Percentiles rank a stretch among this genome's conserved stretches.
Conservation (phyloP, 2,797 vertebrate species). For the Lepus townsendii region DNA sequence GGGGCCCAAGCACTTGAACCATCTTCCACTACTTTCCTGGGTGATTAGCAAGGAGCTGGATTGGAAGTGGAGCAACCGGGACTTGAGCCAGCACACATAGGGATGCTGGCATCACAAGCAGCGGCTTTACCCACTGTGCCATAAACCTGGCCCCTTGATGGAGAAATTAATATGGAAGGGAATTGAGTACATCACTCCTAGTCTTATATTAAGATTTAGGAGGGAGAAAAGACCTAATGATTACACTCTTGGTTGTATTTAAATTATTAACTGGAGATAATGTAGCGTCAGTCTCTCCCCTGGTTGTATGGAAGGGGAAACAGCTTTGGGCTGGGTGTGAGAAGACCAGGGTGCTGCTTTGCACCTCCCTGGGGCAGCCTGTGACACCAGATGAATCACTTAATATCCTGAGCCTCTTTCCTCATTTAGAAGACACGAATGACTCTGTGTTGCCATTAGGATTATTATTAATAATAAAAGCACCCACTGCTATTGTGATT, state of each 20-base stretch:
- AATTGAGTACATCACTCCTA: neutral
- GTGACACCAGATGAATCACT: neutral
- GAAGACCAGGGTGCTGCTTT: neutral
- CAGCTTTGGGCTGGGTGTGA: neutral
- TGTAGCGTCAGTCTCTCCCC: neutral
- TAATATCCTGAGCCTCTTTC: neutral
- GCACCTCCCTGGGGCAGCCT: neutral
- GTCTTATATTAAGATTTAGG: neutral
- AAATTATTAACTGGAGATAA: neutral
- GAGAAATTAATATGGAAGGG: neutral
- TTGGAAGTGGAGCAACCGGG: too few species aligned
- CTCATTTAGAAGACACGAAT: slow-evolving; percentile 20
- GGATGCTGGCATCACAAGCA: too few species aligned
- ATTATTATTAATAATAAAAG: neutral
- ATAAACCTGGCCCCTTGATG: too few species aligned
- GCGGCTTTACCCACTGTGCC: too few species aligned
- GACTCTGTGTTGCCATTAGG: neutral
- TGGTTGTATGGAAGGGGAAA: neutral
- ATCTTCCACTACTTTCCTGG: too few species aligned
- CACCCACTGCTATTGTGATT: too few species aligned
- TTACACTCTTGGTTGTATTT: neutral
- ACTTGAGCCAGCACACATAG: too few species aligned
- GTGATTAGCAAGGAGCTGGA: too few species aligned
- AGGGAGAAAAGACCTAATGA: neutral
- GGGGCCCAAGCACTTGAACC: too few species aligned